Conservation (phyloP, 2,888 invertebrate species). For the Selenia dentaria region DNA sequence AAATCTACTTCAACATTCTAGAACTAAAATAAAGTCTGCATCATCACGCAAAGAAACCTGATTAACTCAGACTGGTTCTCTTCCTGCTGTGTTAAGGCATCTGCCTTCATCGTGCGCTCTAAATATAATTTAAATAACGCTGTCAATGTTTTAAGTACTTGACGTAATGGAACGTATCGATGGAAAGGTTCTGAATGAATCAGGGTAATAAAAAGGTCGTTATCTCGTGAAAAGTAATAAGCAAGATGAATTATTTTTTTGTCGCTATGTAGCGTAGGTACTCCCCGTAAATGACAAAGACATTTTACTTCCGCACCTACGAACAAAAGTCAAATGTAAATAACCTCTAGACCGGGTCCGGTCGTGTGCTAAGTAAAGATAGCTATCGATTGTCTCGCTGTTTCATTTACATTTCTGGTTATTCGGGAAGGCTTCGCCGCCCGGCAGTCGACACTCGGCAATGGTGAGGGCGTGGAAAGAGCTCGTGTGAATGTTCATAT, state of each 20-base stretch:
- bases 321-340: conserved; percentile 82
- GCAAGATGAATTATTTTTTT: conserved; percentile 23
- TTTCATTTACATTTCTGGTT: conserved; percentile 48
- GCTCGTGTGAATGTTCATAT: conserved; percentile 30
- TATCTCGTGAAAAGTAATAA: conserved; percentile 15
- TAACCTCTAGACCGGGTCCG: conserved; percentile 70
- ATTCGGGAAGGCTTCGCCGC: conserved; percentile 33
- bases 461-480: conserved; percentile 27
- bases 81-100: conserved; percentile 25
- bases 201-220: conserved; percentile 12
- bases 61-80: conserved; percentile 27
- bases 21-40: conserved; percentile 4
- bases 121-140: conserved; percentile 12
- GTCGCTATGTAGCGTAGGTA: conserved; percentile 24
- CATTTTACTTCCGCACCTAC: conserved; percentile 73
- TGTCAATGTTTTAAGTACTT: background rate
- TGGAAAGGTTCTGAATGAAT: conserved; percentile 7
- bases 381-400: conserved; percentile 46
- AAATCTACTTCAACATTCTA: conserved; percentile 7
- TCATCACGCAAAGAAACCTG: conserved; percentile 18
- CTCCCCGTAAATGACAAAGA: conserved; percentile 66
- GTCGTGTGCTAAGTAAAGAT: conserved; percentile 57
- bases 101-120: conserved; percentile 8
- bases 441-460: conserved; percentile 30
- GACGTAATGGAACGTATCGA: conserved; percentile 7